phyloP scores from a whole-genome alignment of 2,888 invertebrate species.

The Timandra comae region DNA sequence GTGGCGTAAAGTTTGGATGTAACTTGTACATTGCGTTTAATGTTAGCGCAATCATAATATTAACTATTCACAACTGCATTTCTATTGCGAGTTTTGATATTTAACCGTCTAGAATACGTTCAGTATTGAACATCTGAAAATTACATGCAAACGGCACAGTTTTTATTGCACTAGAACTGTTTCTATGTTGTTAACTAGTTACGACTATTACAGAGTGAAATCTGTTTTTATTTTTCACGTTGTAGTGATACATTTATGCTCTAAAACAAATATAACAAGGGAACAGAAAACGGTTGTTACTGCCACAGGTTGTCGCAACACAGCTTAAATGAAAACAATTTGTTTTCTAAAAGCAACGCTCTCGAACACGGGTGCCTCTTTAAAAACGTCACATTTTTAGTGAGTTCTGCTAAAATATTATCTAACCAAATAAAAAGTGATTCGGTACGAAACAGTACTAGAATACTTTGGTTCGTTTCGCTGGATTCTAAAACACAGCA shows the following conservation, averaged over 20 bases:
- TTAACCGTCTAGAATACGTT: too few relatives aligned
- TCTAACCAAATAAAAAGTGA: conserved; percentile 36
- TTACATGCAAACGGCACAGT: too few relatives aligned
- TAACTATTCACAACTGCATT: conserved; percentile 16
- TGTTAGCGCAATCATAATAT: conserved; percentile 20
- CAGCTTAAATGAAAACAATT: conserved; percentile 50
- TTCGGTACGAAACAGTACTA: conserved; percentile 25
- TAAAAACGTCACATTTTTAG: conserved; percentile 31
- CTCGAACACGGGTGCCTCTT: conserved; percentile 35
- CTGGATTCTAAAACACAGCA: conserved; percentile 27
- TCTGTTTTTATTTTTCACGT: too few relatives aligned
- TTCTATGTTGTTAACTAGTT: too few relatives aligned
- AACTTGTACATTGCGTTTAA: conserved; percentile 32
- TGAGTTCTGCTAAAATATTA: conserved; percentile 36
- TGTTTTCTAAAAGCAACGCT: conserved; percentile 35
- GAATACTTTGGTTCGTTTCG: conserved; percentile 26
- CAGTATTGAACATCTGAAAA: too few relatives aligned
- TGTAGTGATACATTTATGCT: too few relatives aligned
- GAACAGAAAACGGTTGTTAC: conserved; percentile 11
- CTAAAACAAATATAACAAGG: conserved; percentile 4
- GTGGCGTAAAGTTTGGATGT: conserved; percentile 41
- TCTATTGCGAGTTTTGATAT: conserved; percentile 11
- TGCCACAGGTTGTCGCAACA: conserved; percentile 34
- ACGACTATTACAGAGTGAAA: too few relatives aligned
- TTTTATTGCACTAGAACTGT: too few relatives aligned